These are phyloP conservation scores for Scrobipalpa costella DNA, from an alignment of 2,888 invertebrate genomes.

Conservation along the genomic window DNA sequence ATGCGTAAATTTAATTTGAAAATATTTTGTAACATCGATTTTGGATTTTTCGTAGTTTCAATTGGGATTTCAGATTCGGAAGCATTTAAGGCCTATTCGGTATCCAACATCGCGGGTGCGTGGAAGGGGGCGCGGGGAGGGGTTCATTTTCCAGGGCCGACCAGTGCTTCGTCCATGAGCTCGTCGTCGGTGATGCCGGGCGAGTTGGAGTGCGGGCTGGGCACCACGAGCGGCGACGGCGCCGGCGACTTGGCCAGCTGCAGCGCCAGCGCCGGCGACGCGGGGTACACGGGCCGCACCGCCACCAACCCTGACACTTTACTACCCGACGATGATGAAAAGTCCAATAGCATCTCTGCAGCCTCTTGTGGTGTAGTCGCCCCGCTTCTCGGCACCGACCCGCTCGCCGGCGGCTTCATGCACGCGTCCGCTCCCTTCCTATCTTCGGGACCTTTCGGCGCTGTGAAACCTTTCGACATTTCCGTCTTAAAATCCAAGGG, in stretches of 20 bases:
- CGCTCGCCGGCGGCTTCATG: slow-evolving; percentile 74
- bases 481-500: slow-evolving; percentile 75
- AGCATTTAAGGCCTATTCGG: background rate
- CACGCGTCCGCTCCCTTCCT: slow-evolving; percentile 73
- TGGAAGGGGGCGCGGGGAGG: slow-evolving; percentile 33
- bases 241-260: slow-evolving; percentile 90
- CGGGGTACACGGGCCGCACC: slow-evolving; percentile 79
- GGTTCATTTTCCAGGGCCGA: slow-evolving; percentile 89
- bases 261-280: slow-evolving; percentile 86
- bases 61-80: background rate
- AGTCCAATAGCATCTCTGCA: slow-evolving; percentile 84
- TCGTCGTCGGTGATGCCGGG: slow-evolving; percentile 94
- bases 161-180: slow-evolving; percentile 93
- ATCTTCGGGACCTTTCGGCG: slow-evolving; percentile 72
- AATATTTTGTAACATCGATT: background rate
- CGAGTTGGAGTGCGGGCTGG: slow-evolving; percentile 86
- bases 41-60: background rate
- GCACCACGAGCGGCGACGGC: slow-evolving; percentile 84
- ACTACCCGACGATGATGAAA: slow-evolving; percentile 82
- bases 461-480: slow-evolving; percentile 70
- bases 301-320: slow-evolving; percentile 78
- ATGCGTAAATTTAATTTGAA: background rate
- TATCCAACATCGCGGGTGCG: background rate
- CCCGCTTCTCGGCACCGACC: slow-evolving; percentile 66
- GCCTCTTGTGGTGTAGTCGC: slow-evolving; percentile 81